A percentile compares a stretch with the other conserved stretches of the same genome.
phyloP scores from a whole-genome alignment of 2,797 vertebrate genomes.

The Borostomias antarcticus region DNA sequence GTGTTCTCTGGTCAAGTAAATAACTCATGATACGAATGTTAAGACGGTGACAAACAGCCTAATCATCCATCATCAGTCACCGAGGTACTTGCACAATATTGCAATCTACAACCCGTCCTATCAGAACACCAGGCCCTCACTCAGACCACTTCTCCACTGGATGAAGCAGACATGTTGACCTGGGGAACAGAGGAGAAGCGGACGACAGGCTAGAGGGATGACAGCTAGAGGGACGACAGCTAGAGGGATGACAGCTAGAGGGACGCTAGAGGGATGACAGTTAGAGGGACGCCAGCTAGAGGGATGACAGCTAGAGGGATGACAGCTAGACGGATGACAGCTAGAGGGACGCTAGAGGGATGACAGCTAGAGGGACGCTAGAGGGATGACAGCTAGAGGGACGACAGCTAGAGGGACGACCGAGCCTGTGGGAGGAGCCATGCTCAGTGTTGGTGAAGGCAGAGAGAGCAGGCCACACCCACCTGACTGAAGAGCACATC shows the following conservation, averaged over 20 bases:
- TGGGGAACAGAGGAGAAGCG: not conserved
- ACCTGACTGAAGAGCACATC: constrained; percentile 79
- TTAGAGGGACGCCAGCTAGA: not conserved
- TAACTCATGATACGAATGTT: no score
- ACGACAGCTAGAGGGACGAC: no score
- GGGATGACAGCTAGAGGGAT: not conserved
- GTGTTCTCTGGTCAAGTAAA: no score
- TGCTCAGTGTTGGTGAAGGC: not conserved
- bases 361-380: not conserved
- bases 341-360: not conserved
- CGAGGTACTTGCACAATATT: no score
- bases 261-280: no score
- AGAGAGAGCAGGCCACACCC: constrained; percentile 17
- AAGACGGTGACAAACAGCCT: no score
- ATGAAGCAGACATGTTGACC: not conserved
- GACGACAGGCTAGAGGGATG: not conserved
- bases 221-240: not conserved
- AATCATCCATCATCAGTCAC: no score
- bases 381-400: not conserved
- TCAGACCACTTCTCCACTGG: no score
- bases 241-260: no score
- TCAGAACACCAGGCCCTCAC: not conserved
- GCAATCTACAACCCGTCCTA: no score
- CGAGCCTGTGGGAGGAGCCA: not conserved
- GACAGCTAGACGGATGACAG: not conserved